Percentiles rank a stretch among this genome's conserved stretches.
phyloP scores from a whole-genome alignment of 2,888 invertebrate species.

The Zhuqinia jingwanae region DNA sequence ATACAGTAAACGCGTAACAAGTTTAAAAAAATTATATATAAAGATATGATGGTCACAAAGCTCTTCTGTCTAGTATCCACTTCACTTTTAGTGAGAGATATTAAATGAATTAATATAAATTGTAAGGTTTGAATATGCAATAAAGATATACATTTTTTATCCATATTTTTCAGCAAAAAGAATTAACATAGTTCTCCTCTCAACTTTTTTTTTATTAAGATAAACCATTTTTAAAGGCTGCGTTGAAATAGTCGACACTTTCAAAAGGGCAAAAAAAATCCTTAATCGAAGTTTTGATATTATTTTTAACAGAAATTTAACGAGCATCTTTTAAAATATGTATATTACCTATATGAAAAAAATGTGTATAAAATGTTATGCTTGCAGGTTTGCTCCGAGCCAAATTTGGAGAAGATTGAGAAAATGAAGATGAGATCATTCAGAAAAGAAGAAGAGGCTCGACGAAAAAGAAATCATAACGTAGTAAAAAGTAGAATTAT shows the following conservation, averaged over 20 bases:
- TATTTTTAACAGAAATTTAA: constrained; percentile 30
- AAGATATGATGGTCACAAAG: too few species aligned
- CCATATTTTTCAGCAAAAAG: too few species aligned
- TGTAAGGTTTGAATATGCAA: not conserved
- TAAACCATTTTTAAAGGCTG: too few species aligned
- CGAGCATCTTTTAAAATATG: constrained; percentile 16
- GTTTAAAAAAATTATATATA: too few species aligned
- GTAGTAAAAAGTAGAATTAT: constrained; percentile 13
- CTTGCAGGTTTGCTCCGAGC: not conserved
- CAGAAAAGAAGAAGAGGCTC: not conserved
- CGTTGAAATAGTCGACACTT: constrained; percentile 35
- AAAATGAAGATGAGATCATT: constrained; percentile 17
- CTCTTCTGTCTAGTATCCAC: too few species aligned
- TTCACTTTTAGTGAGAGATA: too few species aligned
- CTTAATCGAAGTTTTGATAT: constrained; percentile 2
- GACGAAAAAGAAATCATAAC: constrained; percentile 13
- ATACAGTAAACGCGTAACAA: too few species aligned
- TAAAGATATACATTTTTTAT: too few species aligned
- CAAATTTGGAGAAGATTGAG: constrained; percentile 37
- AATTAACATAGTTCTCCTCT: too few species aligned
- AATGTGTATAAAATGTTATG: not conserved
- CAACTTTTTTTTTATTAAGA: too few species aligned
- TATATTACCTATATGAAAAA: not conserved
- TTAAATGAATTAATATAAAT: not conserved
- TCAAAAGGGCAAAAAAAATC: not conserved